Base-by-base conservation (phyloP, 2,888 invertebrate species). In the Drosophila bunnanda region DNA sequence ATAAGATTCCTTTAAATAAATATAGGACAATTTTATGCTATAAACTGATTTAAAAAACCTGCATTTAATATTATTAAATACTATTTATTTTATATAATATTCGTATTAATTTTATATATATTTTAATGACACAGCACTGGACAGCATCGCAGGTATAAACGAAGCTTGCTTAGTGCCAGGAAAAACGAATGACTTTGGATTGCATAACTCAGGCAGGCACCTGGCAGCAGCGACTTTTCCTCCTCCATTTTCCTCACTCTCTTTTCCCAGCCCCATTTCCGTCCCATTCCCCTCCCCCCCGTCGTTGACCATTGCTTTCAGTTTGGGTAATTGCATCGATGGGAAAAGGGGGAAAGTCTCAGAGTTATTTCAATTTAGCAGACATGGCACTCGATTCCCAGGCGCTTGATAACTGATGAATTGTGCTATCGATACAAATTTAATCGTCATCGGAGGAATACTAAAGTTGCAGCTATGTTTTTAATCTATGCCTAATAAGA, bases 161-260 rank as follows among this genome's bases (percentile, higher is more conserved):
- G 36, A 36, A 58, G 58, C 58, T 58, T 36, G 56, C 58, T 64
- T 43, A 41, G 62, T 50, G 43, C 25, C 15, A 46, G 17, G 38
- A 32, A 46, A 54, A 54, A 46, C 53, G 67, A 66, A 54, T 66
- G 66, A 66, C 66, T 66, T 66, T 46, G 38, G 53, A 66, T 66
- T 53, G 66, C 66, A 54, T 39, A 66, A 66, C 66, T 38, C 65
- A 32, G 38, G 20, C 65, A 38, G 38, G 38, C 28, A 44, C 54
- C 39, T 50, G 48, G 32, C 32, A 46, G 50, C 32, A 46, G 50
- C 9, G 8, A 43, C 20, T n/a, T 22, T 34, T 13, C 30, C 25
- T n/a, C 32, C 44, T 13, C 30, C 25, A 25, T 17, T 10, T 15
- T 15, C 25, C 12, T 13, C 41, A 7, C n/a, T 13, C 32, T 6